phyloP scores from a whole-genome alignment of 2,797 vertebrate genomes.

The Gallirallus australis region DNA sequence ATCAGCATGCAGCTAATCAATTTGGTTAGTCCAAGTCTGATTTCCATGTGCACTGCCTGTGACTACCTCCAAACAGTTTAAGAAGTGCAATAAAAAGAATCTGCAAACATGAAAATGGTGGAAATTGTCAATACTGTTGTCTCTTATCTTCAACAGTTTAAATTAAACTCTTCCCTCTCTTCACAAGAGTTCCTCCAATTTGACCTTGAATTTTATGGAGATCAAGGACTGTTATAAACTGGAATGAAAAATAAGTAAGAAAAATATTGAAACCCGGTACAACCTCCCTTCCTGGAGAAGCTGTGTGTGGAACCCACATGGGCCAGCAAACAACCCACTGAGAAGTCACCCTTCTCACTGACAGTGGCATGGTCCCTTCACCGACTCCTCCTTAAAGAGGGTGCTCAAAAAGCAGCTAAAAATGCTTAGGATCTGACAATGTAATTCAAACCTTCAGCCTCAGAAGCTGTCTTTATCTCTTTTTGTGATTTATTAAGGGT shows the following conservation, averaged over 20 bases:
- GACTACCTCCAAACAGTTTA: not conserved
- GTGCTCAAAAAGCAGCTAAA: not conserved
- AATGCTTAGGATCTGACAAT: not conserved
- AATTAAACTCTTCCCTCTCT: not conserved
- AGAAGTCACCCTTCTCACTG: not conserved
- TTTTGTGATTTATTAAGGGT: not conserved
- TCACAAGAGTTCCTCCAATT: not conserved
- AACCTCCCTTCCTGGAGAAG: not conserved
- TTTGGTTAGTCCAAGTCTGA: not conserved
- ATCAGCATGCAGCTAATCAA: not conserved
- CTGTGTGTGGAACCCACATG: not conserved
- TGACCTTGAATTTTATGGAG: not conserved
- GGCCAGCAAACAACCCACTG: rapidly evolving
- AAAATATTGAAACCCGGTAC: not conserved
- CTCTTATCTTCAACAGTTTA: not conserved
- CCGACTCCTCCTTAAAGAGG: not conserved
- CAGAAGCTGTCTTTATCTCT: not conserved
- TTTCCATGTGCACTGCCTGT: not conserved
- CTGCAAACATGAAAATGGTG: not conserved
- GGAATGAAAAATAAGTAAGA: not conserved
- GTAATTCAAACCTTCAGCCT: not conserved
- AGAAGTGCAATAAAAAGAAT: not conserved
- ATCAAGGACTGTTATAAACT: not conserved
- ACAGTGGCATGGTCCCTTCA: not conserved
- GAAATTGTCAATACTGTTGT: not conserved